These are phyloP conservation scores for Geotrupes spiniger DNA, from an alignment of 2,888 invertebrate genomes.

Conservation along the genomic window DNA sequence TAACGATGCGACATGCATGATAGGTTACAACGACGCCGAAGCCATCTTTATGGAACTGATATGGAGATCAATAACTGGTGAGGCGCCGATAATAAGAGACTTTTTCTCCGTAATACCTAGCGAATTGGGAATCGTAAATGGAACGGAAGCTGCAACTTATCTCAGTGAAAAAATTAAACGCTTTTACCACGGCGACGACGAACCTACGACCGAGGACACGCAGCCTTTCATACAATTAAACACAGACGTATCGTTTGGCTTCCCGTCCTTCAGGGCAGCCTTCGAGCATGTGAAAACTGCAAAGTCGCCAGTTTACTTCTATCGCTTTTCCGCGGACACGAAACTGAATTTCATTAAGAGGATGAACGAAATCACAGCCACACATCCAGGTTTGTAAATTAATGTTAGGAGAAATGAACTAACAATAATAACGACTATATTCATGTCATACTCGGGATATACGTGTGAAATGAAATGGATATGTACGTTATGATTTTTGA, in stretches of 20 bases:
- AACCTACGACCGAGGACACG: slow-evolving; percentile 9
- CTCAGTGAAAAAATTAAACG: slow-evolving; percentile 10
- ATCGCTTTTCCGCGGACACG: slow-evolving; percentile 15
- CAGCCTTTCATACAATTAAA: slow-evolving; percentile 5
- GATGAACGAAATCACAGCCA: neutral
- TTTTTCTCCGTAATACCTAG: slow-evolving; percentile 19
- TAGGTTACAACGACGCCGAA: slow-evolving; percentile 28
- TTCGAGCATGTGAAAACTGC: slow-evolving; percentile 7
- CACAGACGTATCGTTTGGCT: slow-evolving; percentile 1
- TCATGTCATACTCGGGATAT: too few relatives aligned
- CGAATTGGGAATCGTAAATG: slow-evolving; percentile 19
- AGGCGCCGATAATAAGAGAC: slow-evolving; percentile 9
- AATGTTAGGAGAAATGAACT: too few relatives aligned
- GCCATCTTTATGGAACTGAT: slow-evolving; percentile 17
- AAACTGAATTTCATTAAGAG: slow-evolving; percentile 6
- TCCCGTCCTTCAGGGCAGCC: slow-evolving; percentile 11
- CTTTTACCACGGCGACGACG: slow-evolving; percentile 18
- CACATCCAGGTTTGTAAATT: slow-evolving; percentile 5
- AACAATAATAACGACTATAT: too few relatives aligned
- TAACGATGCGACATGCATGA: slow-evolving; percentile 24
- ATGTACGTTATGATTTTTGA: too few relatives aligned
- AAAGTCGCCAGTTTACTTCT: slow-evolving; percentile 13
- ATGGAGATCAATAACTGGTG: slow-evolving; percentile 9
- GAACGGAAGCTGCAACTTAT: slow-evolving; percentile 12
- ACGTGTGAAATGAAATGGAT: too few relatives aligned